Percentiles rank a stretch among this genome's conserved stretches.
Evolutionary conservation across 2,797 vertebrate genomes (phyloP).

Genomic region (Arrhamphus sclerolepis): DNA sequence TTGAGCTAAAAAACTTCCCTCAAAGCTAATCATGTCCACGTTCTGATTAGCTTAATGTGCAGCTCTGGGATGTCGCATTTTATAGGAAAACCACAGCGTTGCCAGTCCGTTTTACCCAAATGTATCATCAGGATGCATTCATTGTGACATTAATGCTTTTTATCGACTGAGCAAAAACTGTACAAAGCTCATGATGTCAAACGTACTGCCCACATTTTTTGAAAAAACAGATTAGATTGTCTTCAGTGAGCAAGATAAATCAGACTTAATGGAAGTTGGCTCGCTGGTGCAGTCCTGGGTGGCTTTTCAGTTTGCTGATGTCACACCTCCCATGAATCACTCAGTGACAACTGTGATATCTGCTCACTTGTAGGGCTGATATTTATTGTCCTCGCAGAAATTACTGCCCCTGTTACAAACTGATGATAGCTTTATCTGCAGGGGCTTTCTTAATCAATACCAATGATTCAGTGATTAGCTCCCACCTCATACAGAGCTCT

Average conservation of each 20-base stretch:
- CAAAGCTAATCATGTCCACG: constrained; percentile 36
- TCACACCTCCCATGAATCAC: constrained; percentile 6
- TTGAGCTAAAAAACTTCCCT: constrained; percentile 20
- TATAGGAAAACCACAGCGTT: constrained; percentile 22
- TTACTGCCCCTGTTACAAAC: constrained; percentile 19
- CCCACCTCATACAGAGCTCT: neutral
- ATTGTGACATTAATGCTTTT: constrained; percentile 53
- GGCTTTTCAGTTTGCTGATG: constrained; percentile 22
- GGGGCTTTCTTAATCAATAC: constrained; percentile 34
- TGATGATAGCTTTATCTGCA: constrained; percentile 28
- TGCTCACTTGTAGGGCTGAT: constrained; percentile 14
- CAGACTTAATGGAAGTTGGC: constrained; percentile 46
- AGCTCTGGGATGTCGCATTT: constrained; percentile 39
- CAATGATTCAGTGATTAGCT: constrained; percentile 34
- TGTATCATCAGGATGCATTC: constrained; percentile 48
- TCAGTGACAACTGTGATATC: constrained; percentile 4
- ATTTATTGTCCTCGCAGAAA: constrained; percentile 23
- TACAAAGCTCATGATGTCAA: constrained; percentile 26
- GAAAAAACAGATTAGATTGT: constrained; percentile 56
- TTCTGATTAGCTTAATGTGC: constrained; percentile 40
- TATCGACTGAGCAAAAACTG: constrained; percentile 43
- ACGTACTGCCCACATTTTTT: constrained; percentile 25
- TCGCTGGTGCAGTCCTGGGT: constrained; percentile 4
- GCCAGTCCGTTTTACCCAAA: constrained; percentile 24
- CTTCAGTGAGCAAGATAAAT: constrained; percentile 48